Evolutionary conservation across 2,113 vertebrate genomes (phyloP).

Genomic region (Anas platyrhynchos): DNA sequence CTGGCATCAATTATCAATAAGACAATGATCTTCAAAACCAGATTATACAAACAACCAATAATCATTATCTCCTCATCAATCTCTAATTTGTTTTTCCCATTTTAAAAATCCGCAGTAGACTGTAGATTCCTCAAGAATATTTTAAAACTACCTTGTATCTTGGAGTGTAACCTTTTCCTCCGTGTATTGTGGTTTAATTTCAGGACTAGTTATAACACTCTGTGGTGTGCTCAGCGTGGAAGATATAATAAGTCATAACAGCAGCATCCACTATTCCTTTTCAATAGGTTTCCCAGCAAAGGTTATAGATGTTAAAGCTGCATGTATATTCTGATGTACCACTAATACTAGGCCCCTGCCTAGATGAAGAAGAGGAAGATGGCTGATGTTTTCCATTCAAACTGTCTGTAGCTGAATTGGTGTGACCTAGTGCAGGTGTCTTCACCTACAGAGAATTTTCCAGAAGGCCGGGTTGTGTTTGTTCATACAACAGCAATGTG

Average conservation of each 20-base stretch:
- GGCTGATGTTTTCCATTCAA: background rate
- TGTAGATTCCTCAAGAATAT: background rate
- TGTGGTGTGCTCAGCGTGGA: background rate
- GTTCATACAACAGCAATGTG: fast-evolving
- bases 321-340: background rate
- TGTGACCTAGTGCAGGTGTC: background rate
- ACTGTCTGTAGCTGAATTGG: background rate
- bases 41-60: background rate
- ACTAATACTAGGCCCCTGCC: background rate
- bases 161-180: background rate
- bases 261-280: background rate
- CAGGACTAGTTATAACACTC: background rate
- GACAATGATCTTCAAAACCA: background rate
- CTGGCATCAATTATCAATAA: conserved; percentile 35
- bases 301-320: fast-evolving
- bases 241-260: background rate
- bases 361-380: background rate
- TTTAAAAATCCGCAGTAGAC: background rate
- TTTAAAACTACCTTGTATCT: background rate
- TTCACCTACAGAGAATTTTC: fast-evolving
- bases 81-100: background rate
- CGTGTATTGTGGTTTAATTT: fast-evolving
- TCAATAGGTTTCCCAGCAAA: background rate
- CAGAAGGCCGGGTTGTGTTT: background rate
- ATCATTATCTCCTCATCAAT: conserved; percentile 14